These are phyloP conservation scores for Phycodurus eques DNA, from an alignment of 2,113 vertebrate genomes.

Conservation along the genomic window DNA sequence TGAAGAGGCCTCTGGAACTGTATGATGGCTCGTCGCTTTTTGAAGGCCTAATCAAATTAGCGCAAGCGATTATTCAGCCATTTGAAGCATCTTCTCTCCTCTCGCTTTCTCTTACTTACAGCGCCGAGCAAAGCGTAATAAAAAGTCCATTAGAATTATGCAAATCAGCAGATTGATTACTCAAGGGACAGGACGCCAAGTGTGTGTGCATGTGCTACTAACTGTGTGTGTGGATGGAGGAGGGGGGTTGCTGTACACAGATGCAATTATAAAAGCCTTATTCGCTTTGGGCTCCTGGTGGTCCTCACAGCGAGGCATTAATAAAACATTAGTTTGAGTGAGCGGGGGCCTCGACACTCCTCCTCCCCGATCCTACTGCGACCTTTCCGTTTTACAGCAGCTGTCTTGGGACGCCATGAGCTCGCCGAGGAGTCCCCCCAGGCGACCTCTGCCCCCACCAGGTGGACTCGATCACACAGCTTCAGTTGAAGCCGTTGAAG, in stretches of 20 bases:
- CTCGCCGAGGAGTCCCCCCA: constrained; percentile 19
- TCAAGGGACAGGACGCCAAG: constrained; percentile 56
- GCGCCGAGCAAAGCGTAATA: constrained; percentile 61
- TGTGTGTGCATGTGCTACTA: constrained; percentile 35
- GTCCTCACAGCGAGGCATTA: constrained; percentile 71
- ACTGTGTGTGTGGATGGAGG: constrained; percentile 24
- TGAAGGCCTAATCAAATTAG: constrained; percentile 67
- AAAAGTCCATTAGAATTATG: constrained; percentile 75
- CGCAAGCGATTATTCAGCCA: constrained; percentile 61
- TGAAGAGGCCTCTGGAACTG: constrained; percentile 49
- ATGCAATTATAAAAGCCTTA: constrained; percentile 72
- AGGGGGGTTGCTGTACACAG: constrained; percentile 60
- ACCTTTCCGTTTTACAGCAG: constrained; percentile 68
- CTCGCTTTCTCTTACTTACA: constrained; percentile 45
- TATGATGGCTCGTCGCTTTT: constrained; percentile 59
- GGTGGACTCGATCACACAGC: constrained; percentile 60
- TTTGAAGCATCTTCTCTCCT: constrained; percentile 49
- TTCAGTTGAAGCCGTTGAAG: constrained; percentile 26
- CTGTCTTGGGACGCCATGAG: constrained; percentile 49
- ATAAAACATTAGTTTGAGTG: constrained; percentile 80
- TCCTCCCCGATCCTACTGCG: constrained; percentile 44
- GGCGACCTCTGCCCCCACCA: constrained; percentile 63
- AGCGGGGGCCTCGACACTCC: constrained; percentile 52
- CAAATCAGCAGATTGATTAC: constrained; percentile 72
- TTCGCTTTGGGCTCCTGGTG: constrained; percentile 64